phyloP scores from a whole-genome alignment of 1,140 invertebrate genomes.

The Fopius arisanus region DNA sequence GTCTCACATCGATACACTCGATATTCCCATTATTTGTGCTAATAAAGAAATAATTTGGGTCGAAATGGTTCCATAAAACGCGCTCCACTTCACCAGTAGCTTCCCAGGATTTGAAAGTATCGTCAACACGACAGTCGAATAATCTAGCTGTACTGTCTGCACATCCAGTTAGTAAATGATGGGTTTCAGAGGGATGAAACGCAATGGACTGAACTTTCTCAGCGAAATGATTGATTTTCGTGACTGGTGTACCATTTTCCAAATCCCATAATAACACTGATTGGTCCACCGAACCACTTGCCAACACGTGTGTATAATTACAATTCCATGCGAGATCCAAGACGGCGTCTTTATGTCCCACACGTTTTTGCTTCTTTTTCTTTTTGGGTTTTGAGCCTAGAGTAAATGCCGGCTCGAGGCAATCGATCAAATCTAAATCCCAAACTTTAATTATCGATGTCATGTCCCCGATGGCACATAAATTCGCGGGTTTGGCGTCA shows the following conservation, averaged over 20 bases:
- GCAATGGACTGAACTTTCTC: constrained; percentile 86
- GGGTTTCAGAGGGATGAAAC: constrained; percentile 86
- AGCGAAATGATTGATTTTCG: constrained; percentile 76
- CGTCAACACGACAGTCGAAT: constrained; percentile 79
- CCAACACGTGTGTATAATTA: constrained; percentile 81
- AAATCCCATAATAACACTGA: constrained; percentile 95
- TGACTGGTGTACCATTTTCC: constrained; percentile 76
- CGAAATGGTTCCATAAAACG: constrained; percentile 83
- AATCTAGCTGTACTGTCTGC: constrained; percentile 74
- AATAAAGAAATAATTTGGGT: constrained; percentile 77
- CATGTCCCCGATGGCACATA: constrained; percentile 92
- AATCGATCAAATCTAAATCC: constrained; percentile 94
- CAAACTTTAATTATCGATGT: constrained; percentile 90
- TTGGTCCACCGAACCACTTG: constrained; percentile 90
- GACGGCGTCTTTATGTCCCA: constrained; percentile 91
- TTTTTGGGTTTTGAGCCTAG: constrained; percentile 82
- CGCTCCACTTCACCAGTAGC: constrained; percentile 85
- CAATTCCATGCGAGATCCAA: constrained; percentile 91
- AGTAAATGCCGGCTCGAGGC: constrained; percentile 84
- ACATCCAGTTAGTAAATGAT: constrained; percentile 81
- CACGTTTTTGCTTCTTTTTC: constrained; percentile 72
- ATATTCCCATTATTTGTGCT: constrained; percentile 83
- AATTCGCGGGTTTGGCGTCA: constrained; percentile 77
- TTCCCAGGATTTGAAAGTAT: constrained; percentile 74
- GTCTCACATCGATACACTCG: constrained; percentile 80